Conservation (phyloP, 2,888 invertebrate genomes). For the Priocnemis perturbator region DNA sequence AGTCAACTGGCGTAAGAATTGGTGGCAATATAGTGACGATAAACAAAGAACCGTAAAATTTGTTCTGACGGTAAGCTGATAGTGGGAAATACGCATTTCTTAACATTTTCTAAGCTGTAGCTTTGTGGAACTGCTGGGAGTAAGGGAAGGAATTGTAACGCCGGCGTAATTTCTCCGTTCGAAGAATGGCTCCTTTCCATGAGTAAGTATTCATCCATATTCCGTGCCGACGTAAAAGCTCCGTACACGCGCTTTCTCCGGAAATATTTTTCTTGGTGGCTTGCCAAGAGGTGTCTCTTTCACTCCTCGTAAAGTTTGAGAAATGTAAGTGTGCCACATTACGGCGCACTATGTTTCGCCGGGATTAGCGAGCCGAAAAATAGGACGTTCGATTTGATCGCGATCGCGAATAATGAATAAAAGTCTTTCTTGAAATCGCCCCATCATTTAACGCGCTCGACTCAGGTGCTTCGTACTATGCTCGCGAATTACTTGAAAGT, state of each 20-base stretch:
- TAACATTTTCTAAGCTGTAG: too few relatives aligned
- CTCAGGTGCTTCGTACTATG: not conserved
- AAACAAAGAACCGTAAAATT: too few relatives aligned
- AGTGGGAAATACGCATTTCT: too few relatives aligned
- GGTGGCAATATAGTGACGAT: too few relatives aligned
- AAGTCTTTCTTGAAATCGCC: not conserved
- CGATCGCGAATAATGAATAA: conserved; percentile 9
- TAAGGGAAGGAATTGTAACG: conserved; percentile 23
- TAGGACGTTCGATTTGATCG: not conserved
- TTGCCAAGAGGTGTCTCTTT: conserved; percentile 54
- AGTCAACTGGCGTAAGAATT: too few relatives aligned
- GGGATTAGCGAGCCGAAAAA: too few relatives aligned
- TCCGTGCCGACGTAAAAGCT: conserved; percentile 48
- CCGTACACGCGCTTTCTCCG: conserved; percentile 40
- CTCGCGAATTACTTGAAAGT: conserved; percentile 12
- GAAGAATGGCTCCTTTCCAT: conserved; percentile 32
- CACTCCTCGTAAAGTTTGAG: conserved; percentile 52
- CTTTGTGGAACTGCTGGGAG: too few relatives aligned
- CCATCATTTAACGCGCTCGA: not conserved
- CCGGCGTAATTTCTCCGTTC: conserved; percentile 43
- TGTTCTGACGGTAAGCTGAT: too few relatives aligned
- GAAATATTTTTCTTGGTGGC: conserved; percentile 54
- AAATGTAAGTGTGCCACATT: conserved; percentile 41
- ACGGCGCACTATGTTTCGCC: conserved; percentile 6
- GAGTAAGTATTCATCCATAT: conserved; percentile 53